Percentiles rank a stretch among this genome's conserved stretches.
phyloP scores from a whole-genome alignment of 2,888 invertebrate species.

The Cheilosia grossa region DNA sequence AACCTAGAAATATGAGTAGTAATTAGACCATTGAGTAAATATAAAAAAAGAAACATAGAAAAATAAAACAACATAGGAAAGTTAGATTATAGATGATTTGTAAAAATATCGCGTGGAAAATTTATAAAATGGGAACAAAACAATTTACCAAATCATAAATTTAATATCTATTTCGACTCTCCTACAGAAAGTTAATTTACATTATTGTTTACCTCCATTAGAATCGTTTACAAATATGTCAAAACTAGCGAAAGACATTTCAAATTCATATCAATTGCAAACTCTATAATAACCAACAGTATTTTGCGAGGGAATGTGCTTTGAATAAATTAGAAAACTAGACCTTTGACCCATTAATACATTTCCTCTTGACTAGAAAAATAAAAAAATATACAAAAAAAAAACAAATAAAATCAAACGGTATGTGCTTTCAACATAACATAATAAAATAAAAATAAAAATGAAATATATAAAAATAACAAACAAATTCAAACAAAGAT shows the following conservation, averaged over 20 bases:
- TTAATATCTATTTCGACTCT: no score
- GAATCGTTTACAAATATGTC: no score
- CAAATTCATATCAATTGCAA: conserved; percentile 5
- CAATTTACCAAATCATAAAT: no score
- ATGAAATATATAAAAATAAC: conserved; percentile 7
- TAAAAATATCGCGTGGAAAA: no score
- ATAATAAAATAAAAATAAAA: conserved; percentile 14
- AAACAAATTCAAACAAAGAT: conserved; percentile 14
- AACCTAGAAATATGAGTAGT: no score
- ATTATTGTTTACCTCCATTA: no score
- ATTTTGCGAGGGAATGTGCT: conserved; percentile 18
- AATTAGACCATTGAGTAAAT: no score
- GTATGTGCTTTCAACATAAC: conserved; percentile 48
- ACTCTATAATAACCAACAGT: conserved; percentile 31
- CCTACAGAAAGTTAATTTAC: no score
- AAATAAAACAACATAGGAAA: no score
- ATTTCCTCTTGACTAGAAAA: conserved; percentile 61
- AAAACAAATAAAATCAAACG: conserved; percentile 20
- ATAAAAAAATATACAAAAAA: conserved; percentile 4
- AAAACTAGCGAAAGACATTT: neutral
- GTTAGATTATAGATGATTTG: no score
- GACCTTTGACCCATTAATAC: conserved; percentile 68
- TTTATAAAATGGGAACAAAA: no score
- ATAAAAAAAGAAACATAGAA: no score
- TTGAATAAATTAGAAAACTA: conserved; percentile 20